Evolutionary conservation across 2,113 vertebrate genomes (phyloP), one percentile per base, ranked within the genome.

Genomic region (Corydoras sp.): DNA sequence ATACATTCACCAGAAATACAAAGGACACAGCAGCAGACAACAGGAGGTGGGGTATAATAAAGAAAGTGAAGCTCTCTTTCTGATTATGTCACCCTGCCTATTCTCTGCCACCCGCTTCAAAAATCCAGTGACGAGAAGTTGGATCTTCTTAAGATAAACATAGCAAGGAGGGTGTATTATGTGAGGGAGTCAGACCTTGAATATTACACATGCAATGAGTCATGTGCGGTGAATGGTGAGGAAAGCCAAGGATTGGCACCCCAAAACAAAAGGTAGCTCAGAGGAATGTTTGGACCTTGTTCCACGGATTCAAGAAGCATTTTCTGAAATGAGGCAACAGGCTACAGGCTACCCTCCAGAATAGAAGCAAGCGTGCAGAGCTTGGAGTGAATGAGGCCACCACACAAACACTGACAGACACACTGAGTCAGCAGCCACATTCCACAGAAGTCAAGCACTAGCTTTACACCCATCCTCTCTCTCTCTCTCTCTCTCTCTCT

Each of bases 351-450:
- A 58, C 72, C 79, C 72, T 80, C 76, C 35, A 64, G 58, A 55
- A 11, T 9, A 15, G 12, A 69, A 30, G 43, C 10, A 14, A 58
- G 15, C 82, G 85, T 85, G 84, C 82, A 87, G 84, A 84, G 81
- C 83, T 86, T 81, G 83, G 82, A 86, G 80, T 61, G 83, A 85
- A 81, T 85, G 78, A 82, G 85, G 80, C 75, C 65, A 29, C 69
- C 65, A 49, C 65, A 65, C 30, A 62, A 50, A 77, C 48, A 83
- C 77, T 86, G 85, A 88, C 85, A 88, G 86, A 84, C 84, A 63
- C 80, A 85, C 85, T 88, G 88, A 88, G 82, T 88, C 89, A 90
- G 89, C 86, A 79, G 84, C 79, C 81, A 76, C 88, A 89, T 89
- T 89, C 88, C 88, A 85, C 69, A 83, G 83, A 87, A 88, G 88